Evolutionary conservation across 2,797 vertebrate genomes (phyloP).

Genomic region (Sebastiscus albofasciatus): DNA sequence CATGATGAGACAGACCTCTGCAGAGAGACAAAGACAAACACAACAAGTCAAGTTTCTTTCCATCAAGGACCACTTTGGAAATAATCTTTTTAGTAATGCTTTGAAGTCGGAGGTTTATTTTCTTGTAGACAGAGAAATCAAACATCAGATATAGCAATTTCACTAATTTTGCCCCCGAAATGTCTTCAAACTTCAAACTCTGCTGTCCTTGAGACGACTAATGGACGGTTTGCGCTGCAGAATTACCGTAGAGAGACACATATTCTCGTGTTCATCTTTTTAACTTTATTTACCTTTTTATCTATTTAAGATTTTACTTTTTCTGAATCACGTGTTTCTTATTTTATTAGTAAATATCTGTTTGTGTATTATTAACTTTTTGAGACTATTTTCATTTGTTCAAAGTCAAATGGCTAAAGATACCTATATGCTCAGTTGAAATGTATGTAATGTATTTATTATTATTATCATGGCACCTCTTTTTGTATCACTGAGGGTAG

Average conservation of each 20-base stretch:
- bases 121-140: background rate
- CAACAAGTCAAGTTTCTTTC: too few relatives aligned
- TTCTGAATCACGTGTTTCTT: background rate
- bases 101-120: background rate
- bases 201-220: too few relatives aligned
- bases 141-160: rapidly evolving
- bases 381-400: too few relatives aligned
- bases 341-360: background rate
- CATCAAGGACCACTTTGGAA: background rate
- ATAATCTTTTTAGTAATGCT: background rate
- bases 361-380: background rate
- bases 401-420: too few relatives aligned
- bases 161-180: background rate
- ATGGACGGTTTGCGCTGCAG: too few relatives aligned
- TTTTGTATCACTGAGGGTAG: background rate
- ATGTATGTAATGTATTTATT: too few relatives aligned
- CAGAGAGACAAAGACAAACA: background rate
- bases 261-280: background rate
- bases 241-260: background rate
- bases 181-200: too few relatives aligned
- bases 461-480: background rate
- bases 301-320: background rate
- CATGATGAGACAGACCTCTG: slow-evolving; percentile 87
- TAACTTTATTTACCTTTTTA: background rate
- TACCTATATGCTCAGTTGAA: too few relatives aligned